Evolutionary conservation across 2,113 vertebrate genomes (phyloP), one percentile per base, ranked within the genome.

Genomic region (Calypte anna): DNA sequence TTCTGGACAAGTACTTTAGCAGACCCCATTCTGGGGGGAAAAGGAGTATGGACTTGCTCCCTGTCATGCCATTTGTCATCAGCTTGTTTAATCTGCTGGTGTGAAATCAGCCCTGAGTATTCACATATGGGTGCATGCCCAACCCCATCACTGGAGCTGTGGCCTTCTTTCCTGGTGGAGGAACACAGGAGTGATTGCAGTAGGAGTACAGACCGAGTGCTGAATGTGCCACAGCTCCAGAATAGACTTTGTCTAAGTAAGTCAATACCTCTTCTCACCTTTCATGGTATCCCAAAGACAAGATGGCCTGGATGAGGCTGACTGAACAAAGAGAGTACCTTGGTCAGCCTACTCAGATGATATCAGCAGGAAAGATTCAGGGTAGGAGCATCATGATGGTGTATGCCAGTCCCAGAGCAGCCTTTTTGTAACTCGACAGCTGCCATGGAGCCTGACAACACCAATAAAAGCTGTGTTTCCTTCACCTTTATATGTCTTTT

Each of bases 401-500:
- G 31, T 78, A 63, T 94, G 80, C 77, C 38, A 88, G 53, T 25
- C 38, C 55, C 43, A 33, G 75, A 90, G 80, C 7, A 4, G 28
- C n/a, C 22, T 81, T 51, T 90, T 90, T 88, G 53, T 91, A 88
- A 81, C 61, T 83, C 12, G 18, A 72, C 82, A 88, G 80, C 76
- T 95, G 90, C 88, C 61, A 33, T 31, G 57, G 61, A 90, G 64
- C 46, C 61, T 68, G 23, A 94, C 19, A 95, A 84, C 86, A 88
- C 88, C 92, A 90, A 92, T 88, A 83, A 88, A 88, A 95, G 30
- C 53, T 0, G 1, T 53, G 64, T 90, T 94, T 95, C 44, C 48
- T 86, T 66, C 73, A 90, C 86, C 40, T 93, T 93, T 88, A 68
- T 92, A 17, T 90, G 76, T 28, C 63, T 70, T 80, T 94, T 75